Conservation (phyloP, 2,113 vertebrate genomes). For the Struthidea cinerea region DNA sequence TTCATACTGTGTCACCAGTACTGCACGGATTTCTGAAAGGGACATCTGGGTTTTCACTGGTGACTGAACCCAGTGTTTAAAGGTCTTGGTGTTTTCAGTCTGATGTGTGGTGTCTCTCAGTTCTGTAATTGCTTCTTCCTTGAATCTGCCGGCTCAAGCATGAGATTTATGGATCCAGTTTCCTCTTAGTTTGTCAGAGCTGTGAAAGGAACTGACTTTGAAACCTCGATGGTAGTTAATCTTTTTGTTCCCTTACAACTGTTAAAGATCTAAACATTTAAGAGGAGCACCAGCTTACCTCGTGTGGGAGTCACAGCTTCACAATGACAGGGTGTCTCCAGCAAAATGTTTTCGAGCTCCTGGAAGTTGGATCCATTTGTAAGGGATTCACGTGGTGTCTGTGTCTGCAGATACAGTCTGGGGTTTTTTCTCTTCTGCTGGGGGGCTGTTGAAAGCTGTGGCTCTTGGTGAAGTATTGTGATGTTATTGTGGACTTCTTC, state of each 20-base stretch:
- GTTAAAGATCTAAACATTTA: neutral
- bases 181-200: neutral
- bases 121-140: neutral
- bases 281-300: neutral
- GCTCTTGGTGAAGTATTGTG: neutral
- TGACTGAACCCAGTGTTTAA: neutral
- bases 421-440: neutral
- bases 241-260: neutral
- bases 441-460: neutral
- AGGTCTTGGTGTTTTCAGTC: neutral
- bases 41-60: neutral
- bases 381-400: neutral
- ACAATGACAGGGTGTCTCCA: neutral
- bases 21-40: neutral
- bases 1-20: neutral
- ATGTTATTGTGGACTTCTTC: neutral
- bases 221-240: neutral
- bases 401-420: neutral
- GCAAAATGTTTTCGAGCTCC: neutral
- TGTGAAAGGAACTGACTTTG: neutral
- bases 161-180: neutral
- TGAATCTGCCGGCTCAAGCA: neutral
- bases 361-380: neutral
- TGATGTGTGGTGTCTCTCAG: neutral
- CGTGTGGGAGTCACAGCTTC: neutral